Evolutionary conservation across 2,113 vertebrate genomes (phyloP).

Genomic region (Grammomys surdaster): DNA sequence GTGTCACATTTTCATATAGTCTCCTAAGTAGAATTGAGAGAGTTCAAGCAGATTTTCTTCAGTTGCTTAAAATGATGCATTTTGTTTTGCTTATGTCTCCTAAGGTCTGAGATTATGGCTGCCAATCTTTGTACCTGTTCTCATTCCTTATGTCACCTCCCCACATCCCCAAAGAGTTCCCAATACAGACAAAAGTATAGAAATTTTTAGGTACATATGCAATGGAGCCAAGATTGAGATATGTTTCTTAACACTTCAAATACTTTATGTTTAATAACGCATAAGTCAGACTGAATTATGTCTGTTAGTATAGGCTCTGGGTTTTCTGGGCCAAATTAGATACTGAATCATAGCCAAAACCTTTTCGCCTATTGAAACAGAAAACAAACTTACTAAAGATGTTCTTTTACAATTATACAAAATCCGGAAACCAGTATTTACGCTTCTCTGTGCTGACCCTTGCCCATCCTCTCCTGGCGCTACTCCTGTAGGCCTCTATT

Average conservation of each 20-base stretch:
- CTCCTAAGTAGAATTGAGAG: background rate
- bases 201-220: background rate
- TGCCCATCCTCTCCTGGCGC: background rate
- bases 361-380: background rate
- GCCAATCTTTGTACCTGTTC: background rate
- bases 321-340: background rate
- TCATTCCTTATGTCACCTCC: background rate
- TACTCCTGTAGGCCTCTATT: background rate
- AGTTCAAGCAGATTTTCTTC: background rate
- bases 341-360: background rate
- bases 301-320: background rate
- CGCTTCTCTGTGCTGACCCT: too few relatives aligned
- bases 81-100: background rate
- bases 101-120: background rate
- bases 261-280: background rate
- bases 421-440: background rate
- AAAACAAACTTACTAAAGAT: background rate
- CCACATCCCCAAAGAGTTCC: background rate
- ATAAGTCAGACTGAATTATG: background rate
- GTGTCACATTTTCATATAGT: background rate
- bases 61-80: background rate
- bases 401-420: background rate
- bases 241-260: background rate
- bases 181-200: background rate
- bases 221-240: background rate